A percentile compares a stretch with the other conserved stretches of the same genome.
These are phyloP conservation scores for Brachionus plicatilis DNA, from an alignment of 1,140 invertebrate genomes.

Conservation along the genomic window DNA sequence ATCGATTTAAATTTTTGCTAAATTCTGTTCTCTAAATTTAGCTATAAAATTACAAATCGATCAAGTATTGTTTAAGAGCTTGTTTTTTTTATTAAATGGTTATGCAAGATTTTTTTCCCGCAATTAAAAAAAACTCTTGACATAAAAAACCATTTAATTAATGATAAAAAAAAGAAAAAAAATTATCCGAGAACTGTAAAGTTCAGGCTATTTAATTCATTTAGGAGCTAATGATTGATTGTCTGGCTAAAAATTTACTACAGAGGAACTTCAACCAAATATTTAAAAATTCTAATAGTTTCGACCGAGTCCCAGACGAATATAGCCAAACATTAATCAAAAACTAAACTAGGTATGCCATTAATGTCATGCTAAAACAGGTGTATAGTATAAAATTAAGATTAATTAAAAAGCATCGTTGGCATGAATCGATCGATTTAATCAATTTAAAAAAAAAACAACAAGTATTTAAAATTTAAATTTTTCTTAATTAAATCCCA, in stretches of 20 bases:
- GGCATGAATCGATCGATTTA: not conserved
- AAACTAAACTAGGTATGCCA: not conserved
- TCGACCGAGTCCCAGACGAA: not conserved
- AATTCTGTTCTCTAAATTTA: not conserved
- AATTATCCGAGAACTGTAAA: not conserved
- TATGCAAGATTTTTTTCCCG: not conserved
- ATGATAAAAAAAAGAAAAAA: not conserved
- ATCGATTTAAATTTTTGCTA: not conserved
- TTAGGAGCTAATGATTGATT: not conserved
- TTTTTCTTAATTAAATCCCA: conserved; percentile 1
- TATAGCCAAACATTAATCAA: not conserved
- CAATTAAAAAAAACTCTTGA: not conserved
- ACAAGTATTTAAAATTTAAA: not conserved
- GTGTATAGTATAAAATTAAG: not conserved
- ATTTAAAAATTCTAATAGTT: not conserved
- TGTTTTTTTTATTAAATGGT: not conserved
- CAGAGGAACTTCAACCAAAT: not conserved
- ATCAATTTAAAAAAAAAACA: not conserved
- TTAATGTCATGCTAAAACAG: not conserved
- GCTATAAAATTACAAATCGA: not conserved
- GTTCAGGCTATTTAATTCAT: not conserved
- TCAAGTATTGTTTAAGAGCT: not conserved
- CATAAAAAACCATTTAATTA: not conserved
- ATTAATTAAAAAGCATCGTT: not conserved
- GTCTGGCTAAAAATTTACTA: not conserved